Conservation (phyloP, 2,888 invertebrate genomes). For the Anoplius nigerrimus region DNA sequence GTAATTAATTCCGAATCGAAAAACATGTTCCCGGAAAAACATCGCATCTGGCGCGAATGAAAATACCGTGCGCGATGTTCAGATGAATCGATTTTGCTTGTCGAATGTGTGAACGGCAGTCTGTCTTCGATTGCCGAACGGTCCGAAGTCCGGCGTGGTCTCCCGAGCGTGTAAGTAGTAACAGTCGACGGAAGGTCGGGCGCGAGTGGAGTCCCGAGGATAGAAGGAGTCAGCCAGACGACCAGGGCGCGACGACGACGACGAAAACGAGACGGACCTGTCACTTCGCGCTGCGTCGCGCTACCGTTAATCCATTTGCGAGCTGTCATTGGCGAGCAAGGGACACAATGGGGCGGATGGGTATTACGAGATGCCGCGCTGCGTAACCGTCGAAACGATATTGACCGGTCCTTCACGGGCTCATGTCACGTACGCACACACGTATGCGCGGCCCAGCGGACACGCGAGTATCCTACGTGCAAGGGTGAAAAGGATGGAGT, state of each 20-base stretch:
- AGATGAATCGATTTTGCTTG: too few relatives aligned
- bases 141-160: too few relatives aligned
- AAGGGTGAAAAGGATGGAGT: too few relatives aligned
- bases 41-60: too few relatives aligned
- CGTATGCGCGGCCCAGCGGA: conserved; percentile 6
- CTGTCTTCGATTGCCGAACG: too few relatives aligned
- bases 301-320: conserved; percentile 38
- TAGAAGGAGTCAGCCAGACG: too few relatives aligned
- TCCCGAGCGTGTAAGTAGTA: background rate
- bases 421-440: conserved; percentile 14
- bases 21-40: too few relatives aligned
- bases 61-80: too few relatives aligned
- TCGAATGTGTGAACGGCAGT: too few relatives aligned
- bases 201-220: background rate
- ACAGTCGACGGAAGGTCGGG: background rate
- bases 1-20: too few relatives aligned
- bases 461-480: too few relatives aligned
- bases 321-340: conserved; percentile 27
- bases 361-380: conserved; percentile 34
- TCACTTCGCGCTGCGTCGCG: background rate
- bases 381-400: conserved; percentile 35
- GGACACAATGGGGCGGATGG: conserved; percentile 25
- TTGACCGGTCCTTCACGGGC: conserved; percentile 35
- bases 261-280: background rate
- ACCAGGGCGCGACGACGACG: too few relatives aligned